Percentiles rank a stretch among this genome's conserved stretches.
These are phyloP conservation scores for Rhabdomys pumilio DNA, from an alignment of 2,797 vertebrate species.

Conservation along the genomic window DNA sequence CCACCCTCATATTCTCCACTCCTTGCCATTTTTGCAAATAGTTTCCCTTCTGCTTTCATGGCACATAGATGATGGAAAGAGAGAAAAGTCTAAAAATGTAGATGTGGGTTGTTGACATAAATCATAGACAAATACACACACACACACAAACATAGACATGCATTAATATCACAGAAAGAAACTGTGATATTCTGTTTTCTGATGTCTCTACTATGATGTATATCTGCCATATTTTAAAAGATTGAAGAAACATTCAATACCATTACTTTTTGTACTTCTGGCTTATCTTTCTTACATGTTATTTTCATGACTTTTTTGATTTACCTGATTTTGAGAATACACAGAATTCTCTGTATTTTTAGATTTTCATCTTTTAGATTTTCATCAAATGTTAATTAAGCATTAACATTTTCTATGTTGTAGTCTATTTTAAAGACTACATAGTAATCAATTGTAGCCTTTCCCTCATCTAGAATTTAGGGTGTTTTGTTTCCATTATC, in stretches of 20 bases:
- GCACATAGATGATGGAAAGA: not conserved
- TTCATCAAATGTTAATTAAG: not conserved
- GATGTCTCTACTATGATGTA: slow-evolving; percentile 45
- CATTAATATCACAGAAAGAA: not conserved
- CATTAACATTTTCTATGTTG: not conserved
- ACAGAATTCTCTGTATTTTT: not conserved
- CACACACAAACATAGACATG: too few relatives aligned
- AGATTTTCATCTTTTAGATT: not conserved
- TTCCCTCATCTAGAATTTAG: slow-evolving; percentile 51
- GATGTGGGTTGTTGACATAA: not conserved
- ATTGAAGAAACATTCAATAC: not conserved
- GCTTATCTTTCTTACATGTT: not conserved
- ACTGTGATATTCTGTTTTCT: not conserved
- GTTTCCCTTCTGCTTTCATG: not conserved
- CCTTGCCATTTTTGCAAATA: too few relatives aligned
- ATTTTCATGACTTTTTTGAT: slow-evolving; percentile 38
- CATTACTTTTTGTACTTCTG: slow-evolving; percentile 9
- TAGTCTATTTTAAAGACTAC: slow-evolving; percentile 25
- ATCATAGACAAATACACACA: not conserved
- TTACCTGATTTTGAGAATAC: slow-evolving; percentile 13
- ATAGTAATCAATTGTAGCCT: slow-evolving; percentile 3
- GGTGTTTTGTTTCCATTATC: slow-evolving; percentile 58
- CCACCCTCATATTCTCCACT: not conserved
- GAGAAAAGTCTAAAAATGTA: not conserved
- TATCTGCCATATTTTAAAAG: slow-evolving; percentile 35